Evolutionary conservation across 2,113 vertebrate genomes (phyloP), one percentile per base, ranked within the genome.

Genomic region (Progne subis): DNA sequence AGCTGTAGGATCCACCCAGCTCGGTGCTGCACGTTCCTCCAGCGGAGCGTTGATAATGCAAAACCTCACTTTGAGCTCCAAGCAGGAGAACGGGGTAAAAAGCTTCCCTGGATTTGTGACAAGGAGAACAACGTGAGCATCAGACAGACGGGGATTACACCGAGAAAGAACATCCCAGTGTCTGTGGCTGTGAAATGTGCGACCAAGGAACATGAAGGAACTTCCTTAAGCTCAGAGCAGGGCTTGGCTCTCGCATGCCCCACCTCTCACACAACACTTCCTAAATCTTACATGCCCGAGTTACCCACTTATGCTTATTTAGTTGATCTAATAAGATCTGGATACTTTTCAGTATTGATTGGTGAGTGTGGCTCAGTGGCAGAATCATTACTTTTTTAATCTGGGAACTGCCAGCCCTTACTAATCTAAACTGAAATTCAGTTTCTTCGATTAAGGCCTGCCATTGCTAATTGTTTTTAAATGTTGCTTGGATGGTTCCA

Each of bases 351-450:
- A 41, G 63, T 97, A 97, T 97, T 94, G 97, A 98, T 97, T 94
- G 92, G 71, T 96, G 34, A 97, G 91, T 84, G 94, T 96, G 95
- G 50, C 82, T 96, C 96, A 97, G 97, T 97, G 96, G 95, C 91
- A 96, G 92, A 97, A 97, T 98, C 95, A 96, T 98, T 98, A 97
- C 84, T 95, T 97, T 98, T 98, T 98, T 96, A 98, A 98, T 98
- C 93, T 97, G 89, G 86, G 67, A 97, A 92, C 93, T 97, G 93
- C 95, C 95, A 97, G 52, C 64, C 83, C 61, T 86, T 90, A 94
- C 96, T 97, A 84, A 98, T 97, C 94, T 97, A 95, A 98, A 92
- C 86, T 55, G 85, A 96, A 97, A 90, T 91, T 96, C 92, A 74
- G 89, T 83, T 95, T 79, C 81, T 96, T 98, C 16, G 4, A 97